Evolutionary conservation across 2,113 vertebrate genomes (phyloP).

Genomic region (Saguinus midas): DNA sequence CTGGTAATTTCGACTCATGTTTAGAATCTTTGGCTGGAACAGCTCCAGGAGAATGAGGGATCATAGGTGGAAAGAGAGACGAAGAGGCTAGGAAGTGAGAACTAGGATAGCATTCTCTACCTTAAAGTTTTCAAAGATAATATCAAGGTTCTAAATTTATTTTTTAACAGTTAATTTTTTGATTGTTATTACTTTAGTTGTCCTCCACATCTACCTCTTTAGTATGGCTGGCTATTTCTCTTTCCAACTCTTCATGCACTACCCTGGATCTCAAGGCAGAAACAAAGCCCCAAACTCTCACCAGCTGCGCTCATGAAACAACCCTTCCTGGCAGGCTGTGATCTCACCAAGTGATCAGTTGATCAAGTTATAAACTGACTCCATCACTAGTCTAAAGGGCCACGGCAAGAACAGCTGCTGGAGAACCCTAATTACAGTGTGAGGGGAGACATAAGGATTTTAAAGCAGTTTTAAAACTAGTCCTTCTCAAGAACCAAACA

Average conservation of each 20-base stretch:
- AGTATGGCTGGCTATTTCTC: background rate
- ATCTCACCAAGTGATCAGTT: background rate
- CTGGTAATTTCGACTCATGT: background rate
- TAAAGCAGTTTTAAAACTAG: background rate
- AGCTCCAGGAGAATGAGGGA: background rate
- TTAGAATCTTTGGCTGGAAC: background rate
- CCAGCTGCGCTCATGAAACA: conserved; percentile 6
- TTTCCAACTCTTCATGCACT: accelerated
- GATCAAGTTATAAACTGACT: background rate
- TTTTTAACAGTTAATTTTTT: background rate
- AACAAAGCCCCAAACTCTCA: background rate
- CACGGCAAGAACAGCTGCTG: background rate
- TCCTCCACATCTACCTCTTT: background rate
- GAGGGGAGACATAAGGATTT: background rate
- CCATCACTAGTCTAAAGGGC: background rate
- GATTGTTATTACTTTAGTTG: too few relatives aligned
- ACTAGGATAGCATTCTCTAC: background rate
- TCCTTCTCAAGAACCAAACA: background rate
- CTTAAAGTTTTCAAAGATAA: background rate
- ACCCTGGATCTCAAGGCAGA: background rate
- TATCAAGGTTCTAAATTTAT: background rate
- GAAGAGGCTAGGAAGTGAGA: background rate
- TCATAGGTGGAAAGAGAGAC: background rate
- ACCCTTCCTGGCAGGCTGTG: background rate
- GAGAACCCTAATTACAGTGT: background rate